Evolutionary conservation across 2,797 vertebrate species (phyloP), one percentile per base, ranked within the genome.

Genomic region (Hyperoplus immaculatus): DNA sequence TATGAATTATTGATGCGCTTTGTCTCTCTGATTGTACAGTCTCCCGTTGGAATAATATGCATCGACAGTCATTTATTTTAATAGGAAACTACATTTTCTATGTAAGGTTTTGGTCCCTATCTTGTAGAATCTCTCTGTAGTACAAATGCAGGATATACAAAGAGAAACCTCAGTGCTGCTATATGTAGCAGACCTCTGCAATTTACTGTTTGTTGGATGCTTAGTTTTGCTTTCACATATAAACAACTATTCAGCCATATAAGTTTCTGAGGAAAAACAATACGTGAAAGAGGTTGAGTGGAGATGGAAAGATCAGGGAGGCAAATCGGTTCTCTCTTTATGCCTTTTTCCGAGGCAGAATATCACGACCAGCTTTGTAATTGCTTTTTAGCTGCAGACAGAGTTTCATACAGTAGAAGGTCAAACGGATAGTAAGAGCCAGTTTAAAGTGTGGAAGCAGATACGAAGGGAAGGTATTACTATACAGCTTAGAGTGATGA

Each of bases 21-120:
- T 69, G 42, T 41, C 9, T 42, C n/a, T 72, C 21, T 6, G 64
- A 11, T 58, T 78, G 42, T 49, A 57, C 6, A 49, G 38, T 14
- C 38, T 39, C 16, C 69, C 51, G 58, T 66, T 73, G 39, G 55
- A 38, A 69, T 55, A 42, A 57, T 45, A 38, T 59, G 43, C 53
- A 39, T 69, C 74, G 42, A n/a, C 6, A 66, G 53, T 47, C 9
- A 42, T 76, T 62, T 18, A 36, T 70, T 86, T 80, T 47, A 74
- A 67, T 66, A 70, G 43, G 10, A 60, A 49, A 55, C 13, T 50
- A 0, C 9, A 39, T 61, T 46, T 63, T 74, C 39, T n/a, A 61
- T 61, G 5, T 3, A 29, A 0, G 3, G 12, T 57, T 51, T 49
- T 55, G 50, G 21, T 13, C 15, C 7, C 4, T 16, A 60, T 56